Percentiles rank a stretch among this genome's conserved stretches.
Evolutionary conservation across 2,797 vertebrate species (phyloP).

Genomic region (Varecia variegata): DNA sequence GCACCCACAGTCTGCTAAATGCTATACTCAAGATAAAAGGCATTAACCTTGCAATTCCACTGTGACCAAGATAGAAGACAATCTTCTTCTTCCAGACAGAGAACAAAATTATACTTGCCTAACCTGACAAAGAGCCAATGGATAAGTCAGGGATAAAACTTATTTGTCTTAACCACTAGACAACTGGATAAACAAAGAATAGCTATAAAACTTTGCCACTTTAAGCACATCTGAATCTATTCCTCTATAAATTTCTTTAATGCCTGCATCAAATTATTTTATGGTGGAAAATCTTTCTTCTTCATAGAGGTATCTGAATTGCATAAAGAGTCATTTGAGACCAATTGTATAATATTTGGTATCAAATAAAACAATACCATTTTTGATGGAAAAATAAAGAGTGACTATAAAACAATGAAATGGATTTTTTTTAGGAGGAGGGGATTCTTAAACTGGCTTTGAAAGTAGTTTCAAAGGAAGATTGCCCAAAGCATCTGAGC

Average conservation of each 20-base stretch:
- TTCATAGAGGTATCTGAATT: conserved; percentile 26
- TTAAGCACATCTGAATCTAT: conserved; percentile 47
- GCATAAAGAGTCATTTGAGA: conserved; percentile 57
- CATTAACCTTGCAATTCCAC: conserved; percentile 70
- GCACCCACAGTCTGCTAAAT: conserved; percentile 65
- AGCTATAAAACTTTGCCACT: neutral
- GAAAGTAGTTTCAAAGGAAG: neutral
- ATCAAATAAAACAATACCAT: neutral
- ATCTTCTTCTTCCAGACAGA: conserved; percentile 53
- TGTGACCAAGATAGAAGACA: conserved; percentile 63
- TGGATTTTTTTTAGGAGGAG: neutral
- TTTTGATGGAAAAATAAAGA: conserved; percentile 39
- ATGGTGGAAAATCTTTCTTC: conserved; percentile 14
- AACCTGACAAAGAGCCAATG: conserved; percentile 49
- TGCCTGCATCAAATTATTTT: neutral
- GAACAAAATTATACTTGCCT: conserved; percentile 58
- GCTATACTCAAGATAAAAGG: conserved; percentile 68
- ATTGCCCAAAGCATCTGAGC: neutral
- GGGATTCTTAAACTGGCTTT: neutral
- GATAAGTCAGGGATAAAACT: conserved; percentile 47
- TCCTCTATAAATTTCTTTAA: conserved; percentile 50
- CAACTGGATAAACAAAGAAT: conserved; percentile 63
- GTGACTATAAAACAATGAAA: conserved; percentile 6
- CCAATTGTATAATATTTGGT: neutral
- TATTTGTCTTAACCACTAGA: conserved; percentile 50